Evolutionary conservation across 2,797 vertebrate species (phyloP).

Genomic region (Gymnoscopelus microlampas): DNA sequence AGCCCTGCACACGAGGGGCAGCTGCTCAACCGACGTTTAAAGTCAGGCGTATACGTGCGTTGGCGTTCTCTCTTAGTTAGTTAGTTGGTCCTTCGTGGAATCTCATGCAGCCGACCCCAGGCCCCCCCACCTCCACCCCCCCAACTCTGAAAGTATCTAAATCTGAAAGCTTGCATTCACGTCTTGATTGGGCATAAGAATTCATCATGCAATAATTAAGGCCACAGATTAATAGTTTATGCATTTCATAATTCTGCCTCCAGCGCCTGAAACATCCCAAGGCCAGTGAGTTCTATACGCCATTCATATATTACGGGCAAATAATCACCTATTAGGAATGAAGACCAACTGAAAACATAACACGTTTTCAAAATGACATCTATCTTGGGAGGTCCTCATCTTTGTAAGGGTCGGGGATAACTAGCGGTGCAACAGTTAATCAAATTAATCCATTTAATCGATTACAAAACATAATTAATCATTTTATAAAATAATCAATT

Average conservation of each 20-base stretch:
- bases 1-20: slow-evolving; percentile 62
- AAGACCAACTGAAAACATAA: slow-evolving; percentile 1
- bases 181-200: too few species aligned
- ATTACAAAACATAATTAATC: too few species aligned
- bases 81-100: slow-evolving; percentile 10
- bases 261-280: slow-evolving; percentile 7
- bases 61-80: slow-evolving; percentile 28
- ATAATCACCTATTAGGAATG: neutral
- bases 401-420: too few species aligned
- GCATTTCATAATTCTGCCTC: neutral
- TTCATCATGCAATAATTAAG: too few species aligned
- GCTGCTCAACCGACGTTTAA: slow-evolving; percentile 52
- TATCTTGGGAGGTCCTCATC: too few species aligned
- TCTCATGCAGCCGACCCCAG: too few species aligned
- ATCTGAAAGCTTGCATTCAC: too few species aligned
- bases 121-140: too few species aligned
- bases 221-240: neutral
- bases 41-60: slow-evolving; percentile 43
- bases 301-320: neutral
- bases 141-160: too few species aligned
- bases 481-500: too few species aligned
- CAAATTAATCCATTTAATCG: too few species aligned
- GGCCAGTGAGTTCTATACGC: neutral
- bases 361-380: neutral
- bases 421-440: too few species aligned